A percentile compares a stretch with the other conserved stretches of the same genome.
Conservation (phyloP, 2,888 invertebrate genomes). For the Stenotaenia linearis region DNA sequence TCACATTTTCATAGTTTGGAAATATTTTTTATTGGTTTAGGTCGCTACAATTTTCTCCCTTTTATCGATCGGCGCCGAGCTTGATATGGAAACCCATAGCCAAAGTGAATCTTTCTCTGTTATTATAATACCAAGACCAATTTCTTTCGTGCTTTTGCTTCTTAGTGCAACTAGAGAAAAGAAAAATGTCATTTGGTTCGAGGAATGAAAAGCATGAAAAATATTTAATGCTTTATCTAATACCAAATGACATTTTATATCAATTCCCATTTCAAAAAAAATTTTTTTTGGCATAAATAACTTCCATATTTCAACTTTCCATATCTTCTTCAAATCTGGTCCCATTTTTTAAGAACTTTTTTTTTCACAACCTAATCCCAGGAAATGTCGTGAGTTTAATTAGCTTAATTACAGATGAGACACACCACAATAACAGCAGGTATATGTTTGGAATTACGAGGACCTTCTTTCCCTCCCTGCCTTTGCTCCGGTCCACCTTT, state of each 20-base stretch:
- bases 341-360: not conserved
- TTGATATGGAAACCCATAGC: not conserved
- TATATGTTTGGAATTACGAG: not conserved
- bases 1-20: not conserved
- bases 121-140: not conserved
- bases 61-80: not conserved
- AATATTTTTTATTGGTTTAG: constrained; percentile 4
- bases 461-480: not conserved
- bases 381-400: not conserved
- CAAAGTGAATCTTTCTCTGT: not conserved
- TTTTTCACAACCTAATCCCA: not conserved
- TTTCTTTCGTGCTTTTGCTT: not conserved
- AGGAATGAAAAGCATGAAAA: not conserved
- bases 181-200: not conserved
- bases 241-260: not conserved
- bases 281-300: too few relatives aligned
- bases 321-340: not conserved
- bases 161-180: not conserved
- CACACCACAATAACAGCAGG: not conserved
- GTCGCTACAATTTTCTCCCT: not conserved
- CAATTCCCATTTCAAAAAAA: not conserved
- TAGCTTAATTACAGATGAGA: too few relatives aligned
- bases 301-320: not conserved
- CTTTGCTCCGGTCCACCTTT: not conserved
- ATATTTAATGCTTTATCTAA: not conserved